Evolutionary conservation across 2,888 invertebrate species (phyloP).

Genomic region (Pyrrhia umbra): DNA sequence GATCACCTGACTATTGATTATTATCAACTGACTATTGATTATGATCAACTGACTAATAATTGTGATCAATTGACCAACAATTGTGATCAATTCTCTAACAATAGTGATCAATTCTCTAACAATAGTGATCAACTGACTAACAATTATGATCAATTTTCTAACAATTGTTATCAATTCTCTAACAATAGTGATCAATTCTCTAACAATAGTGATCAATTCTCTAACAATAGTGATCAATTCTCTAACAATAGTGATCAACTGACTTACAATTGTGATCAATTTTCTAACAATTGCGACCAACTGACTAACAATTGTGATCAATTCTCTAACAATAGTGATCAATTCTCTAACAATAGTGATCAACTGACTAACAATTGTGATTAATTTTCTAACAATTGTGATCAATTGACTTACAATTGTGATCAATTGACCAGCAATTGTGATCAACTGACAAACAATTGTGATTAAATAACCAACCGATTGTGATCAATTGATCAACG

Average conservation of each 20-base stretch:
- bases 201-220: background rate
- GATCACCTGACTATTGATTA: background rate
- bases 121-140: background rate
- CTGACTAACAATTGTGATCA: no score
- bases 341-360: no score
- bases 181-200: background rate
- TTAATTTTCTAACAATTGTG: background rate
- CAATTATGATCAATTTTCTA: no score
- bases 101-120: background rate
- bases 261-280: background rate
- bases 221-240: background rate
- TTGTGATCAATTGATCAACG: background rate
- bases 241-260: background rate
- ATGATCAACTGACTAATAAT: background rate
- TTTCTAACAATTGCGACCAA: background rate
- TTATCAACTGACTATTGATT: background rate
- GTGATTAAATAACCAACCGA: background rate
- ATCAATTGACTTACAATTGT: background rate
- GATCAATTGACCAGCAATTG: background rate
- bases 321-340: background rate
- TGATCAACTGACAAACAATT: background rate
- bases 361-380: background rate
- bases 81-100: no score
- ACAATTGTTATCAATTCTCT: background rate
- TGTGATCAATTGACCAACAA: no score